Evolutionary conservation across 2,113 vertebrate genomes (phyloP).

Genomic region (Copsychus sechellarum): DNA sequence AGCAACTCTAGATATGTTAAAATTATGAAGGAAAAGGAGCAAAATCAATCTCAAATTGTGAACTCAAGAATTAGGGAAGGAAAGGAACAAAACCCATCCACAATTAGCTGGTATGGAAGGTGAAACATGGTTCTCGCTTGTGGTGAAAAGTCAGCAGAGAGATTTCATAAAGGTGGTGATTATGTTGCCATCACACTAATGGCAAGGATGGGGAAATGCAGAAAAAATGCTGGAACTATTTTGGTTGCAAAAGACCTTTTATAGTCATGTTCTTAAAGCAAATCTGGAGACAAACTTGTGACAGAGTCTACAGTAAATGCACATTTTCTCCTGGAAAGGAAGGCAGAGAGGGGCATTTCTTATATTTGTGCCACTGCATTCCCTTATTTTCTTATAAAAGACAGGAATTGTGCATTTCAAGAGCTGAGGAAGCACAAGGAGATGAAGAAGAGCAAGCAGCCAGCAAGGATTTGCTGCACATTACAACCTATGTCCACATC

Average conservation of each 20-base stretch:
- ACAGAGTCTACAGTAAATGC: not conserved
- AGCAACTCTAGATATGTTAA: accelerated
- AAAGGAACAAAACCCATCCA: not conserved
- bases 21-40: not conserved
- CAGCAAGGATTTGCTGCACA: not conserved
- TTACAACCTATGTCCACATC: not conserved
- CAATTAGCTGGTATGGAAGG: not conserved
- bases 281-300: not conserved
- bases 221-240: not conserved
- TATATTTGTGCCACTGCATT: not conserved
- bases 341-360: not conserved
- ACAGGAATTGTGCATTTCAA: not conserved
- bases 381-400: not conserved
- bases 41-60: not conserved
- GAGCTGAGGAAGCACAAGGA: not conserved
- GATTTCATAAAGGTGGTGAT: not conserved
- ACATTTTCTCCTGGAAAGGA: not conserved
- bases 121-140: not conserved
- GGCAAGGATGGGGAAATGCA: not conserved
- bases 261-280: not conserved
- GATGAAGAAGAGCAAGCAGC: not conserved
- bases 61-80: not conserved
- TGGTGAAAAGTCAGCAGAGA: not conserved
- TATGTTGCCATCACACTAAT: not conserved
- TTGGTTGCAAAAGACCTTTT: not conserved